These are phyloP conservation scores for Notarius lentiginosus DNA, from an alignment of 2,113 vertebrate species.

Conservation along the genomic window DNA sequence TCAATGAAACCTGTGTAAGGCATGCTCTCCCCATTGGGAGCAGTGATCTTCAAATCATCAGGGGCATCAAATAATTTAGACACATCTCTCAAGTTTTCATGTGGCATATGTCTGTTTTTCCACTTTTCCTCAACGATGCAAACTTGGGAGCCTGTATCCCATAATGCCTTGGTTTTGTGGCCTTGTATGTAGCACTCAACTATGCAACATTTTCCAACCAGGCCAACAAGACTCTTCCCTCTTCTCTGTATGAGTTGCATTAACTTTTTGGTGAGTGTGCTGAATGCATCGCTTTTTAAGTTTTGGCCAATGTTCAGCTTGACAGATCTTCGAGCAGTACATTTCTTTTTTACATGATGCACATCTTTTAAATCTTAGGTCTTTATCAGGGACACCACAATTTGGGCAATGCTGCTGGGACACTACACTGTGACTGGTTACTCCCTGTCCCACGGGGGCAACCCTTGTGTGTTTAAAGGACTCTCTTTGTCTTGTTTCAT, in stretches of 20 bases:
- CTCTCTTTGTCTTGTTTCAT: neutral
- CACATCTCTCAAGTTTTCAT: constrained; percentile 41
- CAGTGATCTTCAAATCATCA: neutral
- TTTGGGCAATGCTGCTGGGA: neutral
- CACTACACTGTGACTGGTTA: neutral
- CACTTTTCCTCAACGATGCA: too few species aligned
- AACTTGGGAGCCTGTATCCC: too few species aligned
- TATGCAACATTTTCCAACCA: constrained; percentile 47
- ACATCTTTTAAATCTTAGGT: neutral
- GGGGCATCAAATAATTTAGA: constrained; percentile 40
- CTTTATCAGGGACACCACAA: neutral
- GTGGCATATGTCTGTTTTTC: constrained; percentile 8
- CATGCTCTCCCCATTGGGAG: too few species aligned
- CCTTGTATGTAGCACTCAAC: constrained; percentile 47
- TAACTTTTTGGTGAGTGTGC: too few species aligned
- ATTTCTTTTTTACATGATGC: neutral
- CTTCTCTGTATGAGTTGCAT: neutral
- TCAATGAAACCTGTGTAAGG: too few species aligned
- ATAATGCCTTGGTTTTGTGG: too few species aligned
- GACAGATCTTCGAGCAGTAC: neutral
- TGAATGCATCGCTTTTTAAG: neutral
- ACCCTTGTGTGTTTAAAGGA: constrained; percentile 45
- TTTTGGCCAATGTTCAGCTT: neutral
- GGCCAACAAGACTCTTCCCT: neutral
- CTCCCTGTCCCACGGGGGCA: constrained; percentile 42